Evolutionary conservation across 2,888 invertebrate genomes (phyloP).

Genomic region (Agonopterix heracliana): DNA sequence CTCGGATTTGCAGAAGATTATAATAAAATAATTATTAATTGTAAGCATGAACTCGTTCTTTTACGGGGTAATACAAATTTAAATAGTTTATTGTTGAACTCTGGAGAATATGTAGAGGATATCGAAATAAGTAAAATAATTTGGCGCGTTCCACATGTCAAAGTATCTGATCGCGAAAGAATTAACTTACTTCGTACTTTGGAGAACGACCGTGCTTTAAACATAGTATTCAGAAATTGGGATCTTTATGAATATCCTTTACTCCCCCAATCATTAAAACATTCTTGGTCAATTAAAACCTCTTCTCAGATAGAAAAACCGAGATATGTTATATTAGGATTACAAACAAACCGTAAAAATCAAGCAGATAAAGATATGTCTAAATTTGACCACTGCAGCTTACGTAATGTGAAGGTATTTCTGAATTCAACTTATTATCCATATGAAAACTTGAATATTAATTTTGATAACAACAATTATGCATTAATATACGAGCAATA

Average conservation of each 20-base stretch:
- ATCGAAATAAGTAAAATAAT: conserved; percentile 14
- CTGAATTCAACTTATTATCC: conserved; percentile 9
- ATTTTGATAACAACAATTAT: conserved; percentile 1
- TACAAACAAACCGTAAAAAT: conserved; percentile 23
- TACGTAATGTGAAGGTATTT: conserved; percentile 7
- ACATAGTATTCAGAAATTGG: conserved; percentile 33
- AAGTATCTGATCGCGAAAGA: conserved; percentile 4
- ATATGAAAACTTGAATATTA: conserved; percentile 6
- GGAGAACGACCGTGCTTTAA: conserved; percentile 17
- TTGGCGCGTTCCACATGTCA: neutral
- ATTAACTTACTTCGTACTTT: conserved; percentile 22
- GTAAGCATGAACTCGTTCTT: conserved; percentile 42
- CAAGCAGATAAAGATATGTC: conserved; percentile 15
- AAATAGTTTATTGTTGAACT: conserved; percentile 15
- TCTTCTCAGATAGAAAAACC: conserved; percentile 31
- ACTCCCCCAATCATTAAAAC: conserved; percentile 12
- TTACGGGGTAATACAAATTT: conserved; percentile 26
- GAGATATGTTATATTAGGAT: conserved; percentile 35
- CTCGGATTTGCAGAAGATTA: conserved; percentile 22
- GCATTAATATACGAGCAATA: conserved; percentile 9
- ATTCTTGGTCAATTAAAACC: conserved; percentile 26
- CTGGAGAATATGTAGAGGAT: conserved; percentile 7
- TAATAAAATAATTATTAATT: conserved; percentile 38
- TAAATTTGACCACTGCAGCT: conserved; percentile 1
- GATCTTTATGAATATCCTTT: conserved; percentile 32